Base-by-base conservation (phyloP, 2,888 invertebrate genomes). In the Synergus gifuensis region DNA sequence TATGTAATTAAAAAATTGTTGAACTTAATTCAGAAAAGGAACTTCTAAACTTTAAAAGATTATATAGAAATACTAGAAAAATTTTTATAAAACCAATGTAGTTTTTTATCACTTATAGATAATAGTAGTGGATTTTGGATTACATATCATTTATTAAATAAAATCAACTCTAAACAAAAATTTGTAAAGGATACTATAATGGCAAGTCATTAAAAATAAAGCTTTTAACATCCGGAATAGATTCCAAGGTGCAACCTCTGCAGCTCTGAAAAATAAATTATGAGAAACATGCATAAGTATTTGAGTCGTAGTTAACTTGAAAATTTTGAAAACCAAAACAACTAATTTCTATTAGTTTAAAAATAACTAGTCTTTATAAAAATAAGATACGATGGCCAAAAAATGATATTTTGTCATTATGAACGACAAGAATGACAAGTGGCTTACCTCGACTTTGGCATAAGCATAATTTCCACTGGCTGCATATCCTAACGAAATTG, bases 121-220 rank as follows among this genome's bases (percentile, higher is more conserved):
- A 54, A 8, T 9, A n/a, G 2, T 3, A 18, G 2, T 9, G n/a
- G n/a, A 54, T 54, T 54, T 54, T 54, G n/a, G 8, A 18, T 9
- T n/a, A 18, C 54, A 54, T 36, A 3, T 62, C 44, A 66, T 58
- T 49, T 18, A 7, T 18, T 46, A 62, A 16, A 60, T 16, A 64
- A n/a, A 54, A 76, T 78, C 14, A n/a, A 49, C 44, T 36, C 16
- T 22, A 8, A 64, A 22, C 11, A 1, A n/a, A 44, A 83, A 77
- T 76, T 78, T 46, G 44, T 73, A 85, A 92, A 93, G 93, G 93
- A 93, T 93, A 93, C 93, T 95, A 96, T 58, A 92, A 91, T 0
- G 95, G 95, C n/a, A 96, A 92, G 88, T 96, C 96, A 78, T 95
- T 93, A 91, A 94, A 94, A 22, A 96, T 94, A 87, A 96, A 96